A percentile compares a stretch with the other conserved stretches of the same genome.
phyloP scores from a whole-genome alignment of 2,113 vertebrate species.

The Narcine bancroftii region DNA sequence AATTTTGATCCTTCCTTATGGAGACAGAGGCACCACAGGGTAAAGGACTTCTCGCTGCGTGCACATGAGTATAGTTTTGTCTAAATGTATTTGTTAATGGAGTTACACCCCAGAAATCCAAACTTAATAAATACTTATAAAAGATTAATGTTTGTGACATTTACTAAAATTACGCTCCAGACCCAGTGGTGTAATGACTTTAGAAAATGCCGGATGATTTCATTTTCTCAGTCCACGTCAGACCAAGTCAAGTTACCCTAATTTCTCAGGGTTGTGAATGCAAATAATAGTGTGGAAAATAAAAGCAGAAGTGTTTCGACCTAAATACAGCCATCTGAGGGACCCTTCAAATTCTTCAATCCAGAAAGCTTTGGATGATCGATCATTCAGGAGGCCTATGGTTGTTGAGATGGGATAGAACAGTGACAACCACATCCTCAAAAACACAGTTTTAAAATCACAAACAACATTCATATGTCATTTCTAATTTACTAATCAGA shows the following conservation, averaged over 20 bases:
- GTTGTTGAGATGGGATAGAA: not conserved
- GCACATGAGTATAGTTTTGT: not conserved
- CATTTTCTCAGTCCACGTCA: not conserved
- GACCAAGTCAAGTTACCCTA: not conserved
- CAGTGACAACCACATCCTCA: not conserved
- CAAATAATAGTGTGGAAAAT: not conserved
- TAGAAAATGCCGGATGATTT: not conserved
- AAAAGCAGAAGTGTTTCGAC: not conserved
- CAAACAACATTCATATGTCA: not conserved
- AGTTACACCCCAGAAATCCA: not conserved
- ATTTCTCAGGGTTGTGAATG: not conserved
- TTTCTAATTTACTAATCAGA: not conserved
- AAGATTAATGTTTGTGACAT: slow-evolving; percentile 3
- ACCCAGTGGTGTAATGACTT: not conserved
- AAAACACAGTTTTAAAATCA: not conserved
- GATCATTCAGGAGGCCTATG: not conserved
- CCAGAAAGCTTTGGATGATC: not conserved
- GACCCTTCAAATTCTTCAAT: not conserved
- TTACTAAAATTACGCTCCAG: not conserved
- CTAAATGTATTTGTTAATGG: not conserved
- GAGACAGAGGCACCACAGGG: not conserved
- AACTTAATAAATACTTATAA: slow-evolving; percentile 10
- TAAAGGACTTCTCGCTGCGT: not conserved
- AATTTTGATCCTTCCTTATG: not conserved
- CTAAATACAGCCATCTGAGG: not conserved